Conservation (phyloP, 2,888 invertebrate species). For the Mamestra brassicae region DNA sequence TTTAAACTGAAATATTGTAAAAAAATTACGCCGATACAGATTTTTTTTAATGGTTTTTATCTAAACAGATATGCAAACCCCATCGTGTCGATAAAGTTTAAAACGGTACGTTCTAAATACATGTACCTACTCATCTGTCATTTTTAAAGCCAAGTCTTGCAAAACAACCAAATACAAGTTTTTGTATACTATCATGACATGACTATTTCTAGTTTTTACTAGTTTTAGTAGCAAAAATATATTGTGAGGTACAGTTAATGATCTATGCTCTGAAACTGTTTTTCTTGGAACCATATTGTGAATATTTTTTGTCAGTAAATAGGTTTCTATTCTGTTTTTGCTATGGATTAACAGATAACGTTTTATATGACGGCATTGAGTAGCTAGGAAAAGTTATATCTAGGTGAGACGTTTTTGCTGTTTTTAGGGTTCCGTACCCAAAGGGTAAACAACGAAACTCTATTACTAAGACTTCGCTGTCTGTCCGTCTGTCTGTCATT, state of each 20-base stretch:
- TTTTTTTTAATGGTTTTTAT: no score
- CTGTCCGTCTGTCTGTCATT: no score
- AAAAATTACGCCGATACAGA: no score
- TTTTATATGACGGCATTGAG: background rate
- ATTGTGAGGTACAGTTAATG: slow-evolving; percentile 10
- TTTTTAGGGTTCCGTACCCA: background rate
- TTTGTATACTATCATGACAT: slow-evolving; percentile 1
- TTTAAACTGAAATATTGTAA: no score
- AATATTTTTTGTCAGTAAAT: slow-evolving; percentile 12
- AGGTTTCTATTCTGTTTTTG: slow-evolving; percentile 10
- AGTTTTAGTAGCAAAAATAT: slow-evolving; percentile 4
- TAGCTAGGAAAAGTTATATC: background rate
- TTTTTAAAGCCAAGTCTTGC: background rate
- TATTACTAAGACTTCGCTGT: no score
- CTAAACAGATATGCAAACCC: no score
- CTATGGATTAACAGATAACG: slow-evolving; percentile 16
- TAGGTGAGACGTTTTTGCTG: background rate
- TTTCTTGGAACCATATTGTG: slow-evolving; percentile 16
- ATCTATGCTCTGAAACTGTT: slow-evolving; percentile 13
- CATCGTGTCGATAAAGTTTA: background rate
- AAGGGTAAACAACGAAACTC: no score
- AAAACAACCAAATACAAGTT: background rate
- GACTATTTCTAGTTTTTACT: slow-evolving; percentile 15
- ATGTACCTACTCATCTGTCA: background rate
- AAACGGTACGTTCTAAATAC: background rate